These are phyloP conservation scores for Euzophera pinguis DNA, from an alignment of 2,888 invertebrate species.

Conservation along the genomic window DNA sequence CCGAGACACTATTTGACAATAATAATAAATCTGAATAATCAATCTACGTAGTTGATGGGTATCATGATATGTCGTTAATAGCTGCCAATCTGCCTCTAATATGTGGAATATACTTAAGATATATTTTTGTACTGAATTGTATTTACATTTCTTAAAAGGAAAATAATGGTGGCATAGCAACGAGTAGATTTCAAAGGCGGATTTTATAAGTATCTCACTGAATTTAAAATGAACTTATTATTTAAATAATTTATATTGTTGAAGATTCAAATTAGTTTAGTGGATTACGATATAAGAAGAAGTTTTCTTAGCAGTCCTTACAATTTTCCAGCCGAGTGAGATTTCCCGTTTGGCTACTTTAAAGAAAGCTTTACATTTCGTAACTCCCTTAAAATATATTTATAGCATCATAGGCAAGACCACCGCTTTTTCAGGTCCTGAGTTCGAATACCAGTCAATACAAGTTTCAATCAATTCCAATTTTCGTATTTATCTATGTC, in stretches of 20 bases:
- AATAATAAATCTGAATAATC: conserved; percentile 6
- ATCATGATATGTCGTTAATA: conserved; percentile 11
- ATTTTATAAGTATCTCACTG: conserved; percentile 54
- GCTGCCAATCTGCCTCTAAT: conserved; percentile 13
- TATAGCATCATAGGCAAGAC: too few relatives aligned
- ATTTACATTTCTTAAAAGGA: conserved; percentile 48
- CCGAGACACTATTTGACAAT: conserved; percentile 5
- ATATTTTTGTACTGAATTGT: conserved; percentile 30
- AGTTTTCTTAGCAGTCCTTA: too few relatives aligned
- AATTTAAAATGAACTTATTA: conserved; percentile 56
- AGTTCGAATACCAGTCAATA: too few relatives aligned
- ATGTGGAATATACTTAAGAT: conserved; percentile 4
- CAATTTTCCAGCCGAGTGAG: too few relatives aligned
- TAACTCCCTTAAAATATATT: too few relatives aligned
- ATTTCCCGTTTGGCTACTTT: too few relatives aligned
- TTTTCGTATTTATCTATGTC: too few relatives aligned
- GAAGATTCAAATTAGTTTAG: conserved; percentile 27
- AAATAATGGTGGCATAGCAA: conserved; percentile 57
- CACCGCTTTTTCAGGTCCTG: too few relatives aligned
- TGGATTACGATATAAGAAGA: conserved; percentile 14
- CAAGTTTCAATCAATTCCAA: too few relatives aligned
- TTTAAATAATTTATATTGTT: conserved; percentile 45
- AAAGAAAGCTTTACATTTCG: too few relatives aligned
- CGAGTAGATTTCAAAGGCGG: conserved; percentile 55
- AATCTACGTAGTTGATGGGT: neutral